phyloP scores from a whole-genome alignment of 2,888 invertebrate genomes.

The Agrotis segetum region DNA sequence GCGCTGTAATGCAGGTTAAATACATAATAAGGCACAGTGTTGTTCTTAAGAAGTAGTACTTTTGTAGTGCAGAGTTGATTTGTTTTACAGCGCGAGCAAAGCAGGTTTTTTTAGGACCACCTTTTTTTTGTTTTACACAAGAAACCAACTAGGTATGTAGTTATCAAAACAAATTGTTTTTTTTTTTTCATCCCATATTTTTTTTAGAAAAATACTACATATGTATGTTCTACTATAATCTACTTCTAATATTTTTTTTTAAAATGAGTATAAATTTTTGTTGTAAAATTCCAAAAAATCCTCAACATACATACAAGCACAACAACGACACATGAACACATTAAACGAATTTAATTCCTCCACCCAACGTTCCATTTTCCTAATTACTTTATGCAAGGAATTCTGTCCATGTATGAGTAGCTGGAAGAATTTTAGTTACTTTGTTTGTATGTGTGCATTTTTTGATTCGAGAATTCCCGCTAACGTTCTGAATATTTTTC shows the following conservation, averaged over 20 bases:
- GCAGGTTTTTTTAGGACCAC: not conserved
- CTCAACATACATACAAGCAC: slow-evolving; percentile 16
- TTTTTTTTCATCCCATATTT: not conserved
- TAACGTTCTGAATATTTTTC: slow-evolving; percentile 60
- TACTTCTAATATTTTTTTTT: not conserved
- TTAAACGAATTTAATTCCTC: slow-evolving; percentile 32
- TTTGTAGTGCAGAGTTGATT: not conserved
- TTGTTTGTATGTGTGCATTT: slow-evolving; percentile 50
- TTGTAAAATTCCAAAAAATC: not conserved
- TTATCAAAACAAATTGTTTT: too few species aligned
- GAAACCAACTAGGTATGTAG: too few species aligned
- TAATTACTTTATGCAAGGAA: slow-evolving; percentile 57
- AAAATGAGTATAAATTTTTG: not conserved
- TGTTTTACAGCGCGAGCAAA: too few species aligned
- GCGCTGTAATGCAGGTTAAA: too few species aligned
- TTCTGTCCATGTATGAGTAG: slow-evolving; percentile 58
- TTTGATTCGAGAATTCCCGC: slow-evolving; percentile 60
- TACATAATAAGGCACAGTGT: too few species aligned
- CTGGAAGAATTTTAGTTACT: slow-evolving; percentile 61
- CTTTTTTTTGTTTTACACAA: too few species aligned
- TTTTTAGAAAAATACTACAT: not conserved
- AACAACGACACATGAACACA: slow-evolving; percentile 10
- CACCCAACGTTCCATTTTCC: slow-evolving; percentile 30
- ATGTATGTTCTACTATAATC: rapidly evolving
- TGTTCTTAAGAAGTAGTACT: not conserved